A percentile compares a stretch with the other conserved stretches of the same genome.
phyloP scores from a whole-genome alignment of 2,888 invertebrate species.

The Papilio elwesi region DNA sequence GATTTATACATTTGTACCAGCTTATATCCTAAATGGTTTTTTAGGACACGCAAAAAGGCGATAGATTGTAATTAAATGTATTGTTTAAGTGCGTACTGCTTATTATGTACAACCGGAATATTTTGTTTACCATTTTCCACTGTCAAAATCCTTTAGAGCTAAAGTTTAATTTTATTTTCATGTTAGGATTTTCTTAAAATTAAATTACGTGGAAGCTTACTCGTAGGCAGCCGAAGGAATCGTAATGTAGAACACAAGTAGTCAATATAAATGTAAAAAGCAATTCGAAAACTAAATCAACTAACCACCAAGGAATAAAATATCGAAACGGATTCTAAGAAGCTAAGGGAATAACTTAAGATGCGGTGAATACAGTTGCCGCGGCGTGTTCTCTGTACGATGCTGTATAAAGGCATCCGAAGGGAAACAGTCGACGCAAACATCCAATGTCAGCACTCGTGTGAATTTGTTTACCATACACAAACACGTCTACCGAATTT shows the following conservation, averaged over 20 bases:
- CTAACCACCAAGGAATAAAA: not conserved
- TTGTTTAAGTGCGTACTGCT: too few species aligned
- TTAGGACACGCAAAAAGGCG: too few species aligned
- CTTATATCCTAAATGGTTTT: too few species aligned
- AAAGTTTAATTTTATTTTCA: too few species aligned
- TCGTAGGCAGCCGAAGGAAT: too few species aligned
- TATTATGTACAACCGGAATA: too few species aligned
- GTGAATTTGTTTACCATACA: conserved; percentile 55
- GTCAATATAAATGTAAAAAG: not conserved
- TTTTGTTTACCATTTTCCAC: too few species aligned
- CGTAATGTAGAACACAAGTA: too few species aligned
- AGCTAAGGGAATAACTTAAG: conserved; percentile 16
- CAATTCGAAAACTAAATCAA: not conserved
- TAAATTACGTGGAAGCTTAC: too few species aligned
- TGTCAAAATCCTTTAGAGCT: too few species aligned
- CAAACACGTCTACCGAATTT: conserved; percentile 43
- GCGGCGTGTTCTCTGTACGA: not conserved
- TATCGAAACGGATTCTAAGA: conserved; percentile 1
- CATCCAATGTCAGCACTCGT: conserved; percentile 59
- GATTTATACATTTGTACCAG: not conserved
- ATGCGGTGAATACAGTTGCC: not conserved
- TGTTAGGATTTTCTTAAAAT: too few species aligned
- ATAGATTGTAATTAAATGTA: too few species aligned
- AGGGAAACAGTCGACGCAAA: conserved; percentile 41
- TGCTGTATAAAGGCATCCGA: not conserved